Percentiles rank a stretch among this genome's conserved stretches.
These are phyloP conservation scores for Nomada fabriciana DNA, from an alignment of 2,888 invertebrate genomes.

Conservation along the genomic window DNA sequence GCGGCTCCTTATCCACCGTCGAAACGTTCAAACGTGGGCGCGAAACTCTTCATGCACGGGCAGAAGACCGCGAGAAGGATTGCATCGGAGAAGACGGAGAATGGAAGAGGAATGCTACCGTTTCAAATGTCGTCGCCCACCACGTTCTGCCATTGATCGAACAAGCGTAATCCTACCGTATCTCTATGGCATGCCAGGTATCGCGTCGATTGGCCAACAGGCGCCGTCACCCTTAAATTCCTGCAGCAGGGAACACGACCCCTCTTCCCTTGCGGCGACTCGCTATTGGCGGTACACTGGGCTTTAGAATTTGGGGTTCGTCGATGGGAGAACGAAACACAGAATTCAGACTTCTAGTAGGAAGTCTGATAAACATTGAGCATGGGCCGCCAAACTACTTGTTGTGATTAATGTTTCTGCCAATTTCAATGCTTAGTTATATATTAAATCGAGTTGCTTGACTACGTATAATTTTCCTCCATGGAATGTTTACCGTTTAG, in stretches of 20 bases:
- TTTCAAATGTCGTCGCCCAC: neutral
- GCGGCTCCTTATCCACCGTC: conserved; percentile 45
- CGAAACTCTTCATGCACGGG: neutral
- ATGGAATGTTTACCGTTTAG: too few species aligned
- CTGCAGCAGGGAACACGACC: neutral
- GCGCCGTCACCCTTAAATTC: conserved; percentile 18
- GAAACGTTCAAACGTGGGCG: conserved; percentile 54
- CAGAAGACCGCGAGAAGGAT: neutral
- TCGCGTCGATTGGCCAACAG: conserved; percentile 16
- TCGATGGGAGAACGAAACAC: neutral
- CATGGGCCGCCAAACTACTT: too few species aligned
- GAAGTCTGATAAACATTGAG: too few species aligned
- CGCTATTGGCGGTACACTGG: neutral
- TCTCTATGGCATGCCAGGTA: neutral
- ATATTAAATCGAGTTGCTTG: too few species aligned
- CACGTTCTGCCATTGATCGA: conserved; percentile 16
- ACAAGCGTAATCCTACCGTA: conserved; percentile 1
- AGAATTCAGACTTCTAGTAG: too few species aligned
- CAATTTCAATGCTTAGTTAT: neutral
- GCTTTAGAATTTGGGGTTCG: neutral
- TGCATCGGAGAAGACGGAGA: neutral
- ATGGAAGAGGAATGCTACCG: conserved; percentile 40
- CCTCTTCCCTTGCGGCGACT: neutral
- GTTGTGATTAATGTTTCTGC: too few species aligned
- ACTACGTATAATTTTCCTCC: too few species aligned